These are phyloP conservation scores for Acronicta aceris DNA, from an alignment of 2,888 invertebrate species.

Conservation along the genomic window DNA sequence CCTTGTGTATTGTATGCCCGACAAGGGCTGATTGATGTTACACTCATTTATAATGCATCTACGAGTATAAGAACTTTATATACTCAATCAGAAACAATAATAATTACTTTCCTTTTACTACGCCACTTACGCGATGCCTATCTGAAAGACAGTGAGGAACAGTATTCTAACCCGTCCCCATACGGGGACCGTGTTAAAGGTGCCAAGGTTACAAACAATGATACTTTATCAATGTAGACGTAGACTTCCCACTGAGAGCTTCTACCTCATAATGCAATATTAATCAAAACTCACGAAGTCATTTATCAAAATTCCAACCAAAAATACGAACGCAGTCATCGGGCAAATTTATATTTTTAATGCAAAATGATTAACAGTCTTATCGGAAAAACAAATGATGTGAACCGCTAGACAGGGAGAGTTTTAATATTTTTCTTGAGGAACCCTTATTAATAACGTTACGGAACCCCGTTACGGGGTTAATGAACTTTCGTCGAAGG, in stretches of 20 bases:
- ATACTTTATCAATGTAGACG: neutral
- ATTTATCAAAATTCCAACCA: constrained; percentile 46
- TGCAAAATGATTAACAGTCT: constrained; percentile 38
- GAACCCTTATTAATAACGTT: constrained; percentile 56
- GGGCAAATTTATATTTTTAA: constrained; percentile 37
- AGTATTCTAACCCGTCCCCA: too few species aligned
- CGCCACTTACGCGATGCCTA: too few species aligned
- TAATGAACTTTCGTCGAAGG: constrained; percentile 61
- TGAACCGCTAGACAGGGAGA: constrained; percentile 20
- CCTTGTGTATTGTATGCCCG: too few species aligned
- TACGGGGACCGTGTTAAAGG: too few species aligned
- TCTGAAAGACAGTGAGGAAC: too few species aligned
- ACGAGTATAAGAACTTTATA: too few species aligned
- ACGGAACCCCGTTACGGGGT: constrained; percentile 46
- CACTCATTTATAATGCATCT: too few species aligned
- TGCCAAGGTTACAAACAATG: too few species aligned
- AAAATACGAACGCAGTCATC: constrained; percentile 30
- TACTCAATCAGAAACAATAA: too few species aligned
- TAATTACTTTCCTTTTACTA: too few species aligned
- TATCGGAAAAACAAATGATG: constrained; percentile 49
- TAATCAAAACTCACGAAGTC: constrained; percentile 34
- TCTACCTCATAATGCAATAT: constrained; percentile 32
- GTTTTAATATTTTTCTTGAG: constrained; percentile 51
- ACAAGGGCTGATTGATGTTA: too few species aligned
- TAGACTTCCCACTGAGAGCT: constrained; percentile 15